phyloP scores from a whole-genome alignment of 2,888 invertebrate genomes.

The Drosophila maculinotata region DNA sequence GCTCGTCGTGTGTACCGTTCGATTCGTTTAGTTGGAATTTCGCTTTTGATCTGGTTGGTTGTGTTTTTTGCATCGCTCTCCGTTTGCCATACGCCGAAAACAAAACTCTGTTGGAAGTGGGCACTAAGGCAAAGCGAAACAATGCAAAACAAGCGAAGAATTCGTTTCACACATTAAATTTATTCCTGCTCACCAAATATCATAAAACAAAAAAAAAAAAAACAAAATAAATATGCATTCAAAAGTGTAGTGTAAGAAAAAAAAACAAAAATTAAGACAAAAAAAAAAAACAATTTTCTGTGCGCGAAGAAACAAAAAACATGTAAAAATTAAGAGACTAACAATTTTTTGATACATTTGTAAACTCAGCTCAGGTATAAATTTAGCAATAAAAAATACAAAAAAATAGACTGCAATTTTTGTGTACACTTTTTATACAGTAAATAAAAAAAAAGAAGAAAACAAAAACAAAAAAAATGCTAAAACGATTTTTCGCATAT shows the following conservation, averaged over 20 bases:
- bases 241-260: constrained; percentile 44
- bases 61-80: constrained; percentile 63
- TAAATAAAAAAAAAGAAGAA: constrained; percentile 13
- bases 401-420: constrained; percentile 65
- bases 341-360: constrained; percentile 71
- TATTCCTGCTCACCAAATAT: constrained; percentile 52
- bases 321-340: constrained; percentile 34
- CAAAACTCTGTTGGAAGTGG: constrained; percentile 40
- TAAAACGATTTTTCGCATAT: constrained; percentile 8
- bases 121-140: constrained; percentile 52
- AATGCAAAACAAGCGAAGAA: constrained; percentile 59
- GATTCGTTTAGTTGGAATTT: constrained; percentile 83
- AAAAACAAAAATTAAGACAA: constrained; percentile 22
- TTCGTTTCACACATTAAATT: constrained; percentile 30
- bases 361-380: constrained; percentile 75
- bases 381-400: constrained; percentile 33
- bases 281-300: constrained; percentile 37
- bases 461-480: constrained; percentile 14
- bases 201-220: constrained; percentile 13
- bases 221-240: constrained; percentile 13
- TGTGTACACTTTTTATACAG: constrained; percentile 51
- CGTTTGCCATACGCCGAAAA: constrained; percentile 55
- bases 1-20: constrained; percentile 47
- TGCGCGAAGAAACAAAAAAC: constrained; percentile 35
- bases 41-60: constrained; percentile 84